Conservation (phyloP, 2,888 invertebrate genomes). For the Yponomeuta plumbellus region DNA sequence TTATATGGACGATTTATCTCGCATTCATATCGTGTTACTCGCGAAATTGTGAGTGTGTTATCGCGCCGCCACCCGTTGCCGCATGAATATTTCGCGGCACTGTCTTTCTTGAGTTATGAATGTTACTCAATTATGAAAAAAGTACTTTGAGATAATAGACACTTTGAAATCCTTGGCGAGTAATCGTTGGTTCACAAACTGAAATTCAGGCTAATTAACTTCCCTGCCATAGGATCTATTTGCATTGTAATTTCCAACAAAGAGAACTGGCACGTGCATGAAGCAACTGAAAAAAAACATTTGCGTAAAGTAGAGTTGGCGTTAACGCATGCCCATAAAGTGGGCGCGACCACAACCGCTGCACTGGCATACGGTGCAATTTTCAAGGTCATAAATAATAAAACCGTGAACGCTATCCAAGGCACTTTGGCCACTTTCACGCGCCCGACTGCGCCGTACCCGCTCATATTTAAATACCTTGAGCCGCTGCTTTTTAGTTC, state of each 20-base stretch:
- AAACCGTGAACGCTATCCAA: conserved; percentile 68
- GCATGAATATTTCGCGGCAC: conserved; percentile 43
- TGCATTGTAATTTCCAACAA: not conserved
- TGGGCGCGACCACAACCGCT: conserved; percentile 69
- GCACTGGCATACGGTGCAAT: conserved; percentile 59
- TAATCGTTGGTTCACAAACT: too few species aligned
- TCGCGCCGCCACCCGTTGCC: conserved; percentile 30
- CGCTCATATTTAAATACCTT: conserved; percentile 7
- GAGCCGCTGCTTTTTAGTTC: not conserved
- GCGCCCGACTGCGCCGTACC: conserved; percentile 84
- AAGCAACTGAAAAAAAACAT: conserved; percentile 43
- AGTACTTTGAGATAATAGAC: not conserved
- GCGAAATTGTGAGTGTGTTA: conserved; percentile 66
- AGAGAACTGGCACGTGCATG: not conserved
- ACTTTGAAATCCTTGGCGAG: not conserved
- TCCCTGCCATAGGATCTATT: not conserved
- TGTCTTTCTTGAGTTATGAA: conserved; percentile 41
- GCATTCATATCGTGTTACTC: conserved; percentile 67
- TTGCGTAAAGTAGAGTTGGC: conserved; percentile 55
- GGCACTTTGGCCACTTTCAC: conserved; percentile 66
- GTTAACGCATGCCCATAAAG: conserved; percentile 63
- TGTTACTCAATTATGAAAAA: not conserved
- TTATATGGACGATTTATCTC: conserved; percentile 71
- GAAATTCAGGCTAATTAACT: not conserved
- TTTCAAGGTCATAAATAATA: conserved; percentile 76